Base-by-base conservation (phyloP, 2,888 invertebrate genomes). In the Smittia sp. region DNA sequence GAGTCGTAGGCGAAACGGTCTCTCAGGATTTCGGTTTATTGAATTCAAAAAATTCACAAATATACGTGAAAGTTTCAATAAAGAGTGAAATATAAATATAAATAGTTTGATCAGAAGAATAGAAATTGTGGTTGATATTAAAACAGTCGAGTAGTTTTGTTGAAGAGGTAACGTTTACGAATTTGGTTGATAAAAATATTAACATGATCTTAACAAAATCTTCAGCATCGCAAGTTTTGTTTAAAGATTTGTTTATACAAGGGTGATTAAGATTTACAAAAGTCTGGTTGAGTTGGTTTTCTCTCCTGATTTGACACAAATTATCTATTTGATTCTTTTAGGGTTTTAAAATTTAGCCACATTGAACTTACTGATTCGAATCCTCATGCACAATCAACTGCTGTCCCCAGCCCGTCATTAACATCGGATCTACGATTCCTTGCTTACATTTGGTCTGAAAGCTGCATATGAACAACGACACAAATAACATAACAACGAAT, bases 391-490 rank as follows among this genome's bases (percentile, higher is more conserved):
- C 93, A 88, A 94, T 93, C 88, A 94, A 92, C 90, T 94, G 94
- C 88, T 95, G 94, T 86, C 94, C 95, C 95, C 95, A 95, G n/a
- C n/a, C n/a, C 87, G 95, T 95, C 87, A 93, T 93, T 87, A 95
- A 93, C 94, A 95, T 94, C 87, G 94, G 95, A 89, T 95, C 94
- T 90, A 94, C 93, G 89, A 94, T 93, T 89, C 94, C 94, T 89
- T 92, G 92, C 90, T 93, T 94, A 87, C 89, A 88, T 86, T 90
- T 90, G 86, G 90, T 90, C 89, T 90, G 90, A 89, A 90, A 90
- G 88, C 90, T 90, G 85, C 83, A 76, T 76, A 75, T 63, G 63
- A 63, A 63, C 63, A 63, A 63, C 63, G 27, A 63, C 24, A 72
- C 72, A 72, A 72, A 72, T 72, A 72, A 72, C 72, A 72, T 69